Evolutionary conservation across 2,797 vertebrate species (phyloP).

Genomic region (Falco biarmicus): DNA sequence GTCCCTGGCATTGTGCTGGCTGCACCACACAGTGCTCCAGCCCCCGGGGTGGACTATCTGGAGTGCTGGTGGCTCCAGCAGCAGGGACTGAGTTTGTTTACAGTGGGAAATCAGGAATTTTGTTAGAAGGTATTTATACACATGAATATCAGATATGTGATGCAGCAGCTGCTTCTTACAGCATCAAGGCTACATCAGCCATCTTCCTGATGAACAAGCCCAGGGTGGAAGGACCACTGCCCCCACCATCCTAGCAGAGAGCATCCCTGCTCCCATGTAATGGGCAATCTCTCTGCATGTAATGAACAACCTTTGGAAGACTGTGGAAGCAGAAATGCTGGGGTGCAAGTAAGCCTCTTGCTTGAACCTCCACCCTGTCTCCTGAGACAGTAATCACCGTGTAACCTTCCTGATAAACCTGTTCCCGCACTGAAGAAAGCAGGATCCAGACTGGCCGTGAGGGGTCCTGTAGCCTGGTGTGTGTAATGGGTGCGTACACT

Average conservation of each 20-base stretch:
- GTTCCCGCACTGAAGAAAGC: background rate
- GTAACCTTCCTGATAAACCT: background rate
- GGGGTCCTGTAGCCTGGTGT: background rate
- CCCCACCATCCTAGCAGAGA: background rate
- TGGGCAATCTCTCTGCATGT: fast-evolving
- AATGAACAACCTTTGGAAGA: background rate
- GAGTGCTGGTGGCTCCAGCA: background rate
- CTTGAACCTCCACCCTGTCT: background rate
- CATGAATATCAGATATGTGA: fast-evolving
- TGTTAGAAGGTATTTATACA: background rate
- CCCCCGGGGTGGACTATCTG: fast-evolving
- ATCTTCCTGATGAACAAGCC: background rate
- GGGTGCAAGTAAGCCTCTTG: background rate
- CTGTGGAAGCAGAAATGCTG: background rate
- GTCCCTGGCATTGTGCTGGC: background rate
- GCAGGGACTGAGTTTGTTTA: background rate
- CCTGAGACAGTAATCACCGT: background rate
- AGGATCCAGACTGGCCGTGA: background rate
- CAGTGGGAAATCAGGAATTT: background rate
- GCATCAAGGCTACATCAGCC: background rate
- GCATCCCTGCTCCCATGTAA: background rate
- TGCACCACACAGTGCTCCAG: fast-evolving
- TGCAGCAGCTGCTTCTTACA: background rate
- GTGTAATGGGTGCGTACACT: background rate
- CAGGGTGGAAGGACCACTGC: fast-evolving